Conservation (phyloP, 2,113 vertebrate species). For the Alouatta palliata region DNA sequence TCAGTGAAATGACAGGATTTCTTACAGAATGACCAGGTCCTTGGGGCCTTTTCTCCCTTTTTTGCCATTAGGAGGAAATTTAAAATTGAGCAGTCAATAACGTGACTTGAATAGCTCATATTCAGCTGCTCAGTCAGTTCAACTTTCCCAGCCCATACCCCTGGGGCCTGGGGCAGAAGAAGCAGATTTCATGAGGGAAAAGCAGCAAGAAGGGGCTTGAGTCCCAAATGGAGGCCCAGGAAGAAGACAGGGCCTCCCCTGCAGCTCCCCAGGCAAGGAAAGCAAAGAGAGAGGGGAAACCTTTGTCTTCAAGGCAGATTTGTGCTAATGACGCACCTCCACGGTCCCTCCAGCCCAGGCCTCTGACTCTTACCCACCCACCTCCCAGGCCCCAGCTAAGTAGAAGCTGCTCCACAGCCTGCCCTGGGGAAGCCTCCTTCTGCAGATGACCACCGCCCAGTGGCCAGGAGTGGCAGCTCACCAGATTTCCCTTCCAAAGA, state of each 20-base stretch:
- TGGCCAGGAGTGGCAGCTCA: not conserved
- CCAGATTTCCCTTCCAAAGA: not conserved
- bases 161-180: not conserved
- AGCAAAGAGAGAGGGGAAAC: not conserved
- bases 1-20: not conserved
- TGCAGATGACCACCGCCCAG: not conserved
- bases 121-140: not conserved
- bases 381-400: not conserved
- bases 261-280: not conserved
- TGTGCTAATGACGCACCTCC: not conserved
- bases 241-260: not conserved
- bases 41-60: not conserved
- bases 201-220: not conserved
- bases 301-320: not conserved
- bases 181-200: not conserved
- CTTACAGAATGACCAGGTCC: not conserved
- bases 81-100: not conserved
- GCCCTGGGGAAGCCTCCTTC: not conserved
- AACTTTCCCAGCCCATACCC: not conserved
- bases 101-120: not conserved
- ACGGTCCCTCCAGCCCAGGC: not conserved
- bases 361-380: not conserved
- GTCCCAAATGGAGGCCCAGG: not conserved
- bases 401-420: not conserved
- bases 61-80: not conserved